These are phyloP conservation scores for Tyrannus savana DNA, from an alignment of 2,113 vertebrate species.

Conservation along the genomic window DNA sequence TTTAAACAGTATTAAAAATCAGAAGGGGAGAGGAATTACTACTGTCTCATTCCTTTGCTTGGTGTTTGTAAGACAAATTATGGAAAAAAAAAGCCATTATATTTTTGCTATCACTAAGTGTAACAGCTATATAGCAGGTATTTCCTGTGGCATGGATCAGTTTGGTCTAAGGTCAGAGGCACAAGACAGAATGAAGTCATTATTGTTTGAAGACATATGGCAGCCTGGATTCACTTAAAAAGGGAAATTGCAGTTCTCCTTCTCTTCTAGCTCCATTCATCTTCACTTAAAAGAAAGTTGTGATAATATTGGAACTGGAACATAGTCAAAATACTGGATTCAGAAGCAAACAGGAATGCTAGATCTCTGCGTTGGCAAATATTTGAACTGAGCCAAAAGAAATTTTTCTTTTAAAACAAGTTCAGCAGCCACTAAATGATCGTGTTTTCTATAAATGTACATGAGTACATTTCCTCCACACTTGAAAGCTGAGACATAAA, in stretches of 20 bases:
- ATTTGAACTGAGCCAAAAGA: neutral
- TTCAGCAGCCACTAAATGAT: neutral
- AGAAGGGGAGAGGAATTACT: neutral
- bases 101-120: neutral
- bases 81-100: accelerated
- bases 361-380: neutral
- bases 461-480: neutral
- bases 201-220: neutral
- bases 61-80: neutral
- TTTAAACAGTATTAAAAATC: neutral
- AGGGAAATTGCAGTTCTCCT: neutral
- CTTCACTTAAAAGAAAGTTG: neutral
- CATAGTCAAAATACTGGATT: neutral
- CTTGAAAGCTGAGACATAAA: neutral
- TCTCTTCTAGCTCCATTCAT: neutral
- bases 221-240: neutral
- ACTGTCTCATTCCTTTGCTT: neutral
- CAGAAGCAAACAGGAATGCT: neutral
- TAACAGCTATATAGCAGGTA: neutral
- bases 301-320: neutral
- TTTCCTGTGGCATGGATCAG: neutral
- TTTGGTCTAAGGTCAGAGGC: neutral
- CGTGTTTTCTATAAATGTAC: neutral
- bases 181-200: neutral
- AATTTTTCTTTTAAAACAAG: neutral